These are phyloP conservation scores for Syritta pipiens DNA, from an alignment of 2,888 invertebrate genomes.

Conservation along the genomic window DNA sequence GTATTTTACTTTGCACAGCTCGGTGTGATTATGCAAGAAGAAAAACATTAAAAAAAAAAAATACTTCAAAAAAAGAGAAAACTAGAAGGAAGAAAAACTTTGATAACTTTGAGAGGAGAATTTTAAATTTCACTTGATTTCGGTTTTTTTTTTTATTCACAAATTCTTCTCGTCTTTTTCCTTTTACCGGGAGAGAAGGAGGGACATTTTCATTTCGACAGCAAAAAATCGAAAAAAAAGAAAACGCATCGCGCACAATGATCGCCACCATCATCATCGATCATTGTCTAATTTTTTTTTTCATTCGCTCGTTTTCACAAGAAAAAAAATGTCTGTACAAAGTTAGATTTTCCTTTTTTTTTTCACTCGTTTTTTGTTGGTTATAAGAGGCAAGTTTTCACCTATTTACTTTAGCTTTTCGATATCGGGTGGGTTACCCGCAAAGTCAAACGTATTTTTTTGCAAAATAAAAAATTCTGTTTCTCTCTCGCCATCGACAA, in stretches of 20 bases:
- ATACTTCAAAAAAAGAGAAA: conserved; percentile 25
- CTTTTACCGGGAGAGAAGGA: conserved; percentile 11
- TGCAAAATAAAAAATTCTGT: neutral
- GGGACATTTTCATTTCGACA: conserved; percentile 22
- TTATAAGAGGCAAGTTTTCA: conserved; percentile 24
- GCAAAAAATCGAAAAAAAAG: conserved; percentile 38
- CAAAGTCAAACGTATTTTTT: conserved; percentile 19
- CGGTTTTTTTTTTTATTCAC: conserved; percentile 33
- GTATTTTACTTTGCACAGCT: conserved; percentile 2
- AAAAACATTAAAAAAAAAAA: conserved; percentile 17
- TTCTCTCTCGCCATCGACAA: neutral
- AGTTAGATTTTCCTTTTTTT: conserved; percentile 14
- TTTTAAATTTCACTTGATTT: conserved; percentile 55
- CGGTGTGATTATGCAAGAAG: conserved; percentile 62
- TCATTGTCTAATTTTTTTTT: conserved; percentile 41
- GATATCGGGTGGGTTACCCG: conserved; percentile 17
- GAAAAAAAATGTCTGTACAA: conserved; percentile 24
- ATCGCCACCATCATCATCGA: conserved; percentile 59
- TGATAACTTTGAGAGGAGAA: conserved; percentile 35
- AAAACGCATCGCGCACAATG: conserved; percentile 47
- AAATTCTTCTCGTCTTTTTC: conserved; percentile 38
- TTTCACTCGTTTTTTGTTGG: conserved; percentile 1
- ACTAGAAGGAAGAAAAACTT: conserved; percentile 35
- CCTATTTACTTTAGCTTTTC: conserved; percentile 40
- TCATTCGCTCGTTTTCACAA: conserved; percentile 24